Conservation (phyloP, 2,113 vertebrate genomes). For the Corythornis cristatus region DNA sequence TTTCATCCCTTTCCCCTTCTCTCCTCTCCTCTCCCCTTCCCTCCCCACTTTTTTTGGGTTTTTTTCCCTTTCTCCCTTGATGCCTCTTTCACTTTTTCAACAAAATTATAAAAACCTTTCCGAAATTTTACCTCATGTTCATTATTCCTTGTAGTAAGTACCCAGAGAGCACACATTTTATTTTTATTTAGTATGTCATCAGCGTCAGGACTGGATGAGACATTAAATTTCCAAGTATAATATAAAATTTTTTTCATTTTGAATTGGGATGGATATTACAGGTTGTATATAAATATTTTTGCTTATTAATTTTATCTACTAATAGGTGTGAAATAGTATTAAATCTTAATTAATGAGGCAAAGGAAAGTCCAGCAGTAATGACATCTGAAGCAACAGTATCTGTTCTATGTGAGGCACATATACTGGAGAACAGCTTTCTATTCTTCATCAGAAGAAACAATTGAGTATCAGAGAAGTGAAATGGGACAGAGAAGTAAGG, state of each 20-base stretch:
- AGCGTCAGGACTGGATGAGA: background rate
- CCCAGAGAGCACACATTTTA: background rate
- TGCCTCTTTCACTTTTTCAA: background rate
- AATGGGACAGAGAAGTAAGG: background rate
- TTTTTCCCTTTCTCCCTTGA: background rate
- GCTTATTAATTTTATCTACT: background rate
- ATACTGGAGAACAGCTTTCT: background rate
- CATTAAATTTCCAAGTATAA: background rate
- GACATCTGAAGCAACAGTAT: background rate
- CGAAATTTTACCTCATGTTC: background rate
- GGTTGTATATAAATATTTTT: background rate
- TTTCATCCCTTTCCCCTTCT: no score
- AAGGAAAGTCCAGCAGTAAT: background rate
- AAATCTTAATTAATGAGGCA: background rate
- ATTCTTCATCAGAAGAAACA: background rate
- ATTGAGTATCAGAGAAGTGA: background rate
- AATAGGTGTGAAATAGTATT: background rate
- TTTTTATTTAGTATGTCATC: background rate
- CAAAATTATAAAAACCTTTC: background rate
- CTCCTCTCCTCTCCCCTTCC: no score
- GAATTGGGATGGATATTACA: background rate
- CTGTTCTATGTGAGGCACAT: background rate
- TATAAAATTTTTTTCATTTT: slow-evolving; percentile 25
- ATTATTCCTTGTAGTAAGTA: background rate
- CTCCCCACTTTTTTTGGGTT: background rate